Evolutionary conservation across 1,140 invertebrate species (phyloP).

Genomic region (Drosophila melanogaster): DNA sequence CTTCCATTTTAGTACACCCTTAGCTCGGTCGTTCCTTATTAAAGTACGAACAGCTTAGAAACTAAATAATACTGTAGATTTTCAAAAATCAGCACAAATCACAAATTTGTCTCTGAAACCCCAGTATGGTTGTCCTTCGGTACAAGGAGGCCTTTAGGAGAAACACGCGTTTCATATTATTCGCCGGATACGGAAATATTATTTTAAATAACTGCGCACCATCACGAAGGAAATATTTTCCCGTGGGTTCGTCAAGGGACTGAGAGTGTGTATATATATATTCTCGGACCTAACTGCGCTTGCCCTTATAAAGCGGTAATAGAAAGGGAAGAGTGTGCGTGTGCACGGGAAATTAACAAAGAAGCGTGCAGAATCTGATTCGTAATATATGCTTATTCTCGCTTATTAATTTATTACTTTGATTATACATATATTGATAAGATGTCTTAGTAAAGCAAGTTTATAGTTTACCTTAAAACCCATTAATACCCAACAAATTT

Average conservation of each 20-base stretch:
- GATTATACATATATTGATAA: slow-evolving; percentile 9
- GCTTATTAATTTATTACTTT: slow-evolving; percentile 58
- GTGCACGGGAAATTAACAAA: slow-evolving; percentile 80
- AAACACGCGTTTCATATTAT: slow-evolving; percentile 75
- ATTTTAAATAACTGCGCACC: slow-evolving; percentile 75
- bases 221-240: slow-evolving; percentile 24
- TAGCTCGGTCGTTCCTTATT: too few species aligned
- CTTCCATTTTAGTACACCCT: too few species aligned
- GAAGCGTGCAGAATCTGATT: slow-evolving; percentile 74
- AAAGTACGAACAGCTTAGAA: too few species aligned
- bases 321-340: slow-evolving; percentile 53
- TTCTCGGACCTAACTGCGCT: slow-evolving; percentile 15
- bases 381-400: slow-evolving; percentile 65
- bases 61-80: not conserved
- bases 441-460: not conserved
- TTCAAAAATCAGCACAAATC: not conserved
- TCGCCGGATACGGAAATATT: slow-evolving; percentile 79
- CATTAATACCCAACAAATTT: too few species aligned
- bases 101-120: not conserved
- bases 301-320: slow-evolving; percentile 26
- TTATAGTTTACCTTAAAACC: not conserved
- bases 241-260: slow-evolving; percentile 19
- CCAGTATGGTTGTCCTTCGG: not conserved
- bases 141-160: slow-evolving; percentile 3
- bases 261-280: slow-evolving; percentile 4